Evolutionary conservation across 2,113 vertebrate species (phyloP), one percentile per base, ranked within the genome.

Genomic region (Limanda limanda): DNA sequence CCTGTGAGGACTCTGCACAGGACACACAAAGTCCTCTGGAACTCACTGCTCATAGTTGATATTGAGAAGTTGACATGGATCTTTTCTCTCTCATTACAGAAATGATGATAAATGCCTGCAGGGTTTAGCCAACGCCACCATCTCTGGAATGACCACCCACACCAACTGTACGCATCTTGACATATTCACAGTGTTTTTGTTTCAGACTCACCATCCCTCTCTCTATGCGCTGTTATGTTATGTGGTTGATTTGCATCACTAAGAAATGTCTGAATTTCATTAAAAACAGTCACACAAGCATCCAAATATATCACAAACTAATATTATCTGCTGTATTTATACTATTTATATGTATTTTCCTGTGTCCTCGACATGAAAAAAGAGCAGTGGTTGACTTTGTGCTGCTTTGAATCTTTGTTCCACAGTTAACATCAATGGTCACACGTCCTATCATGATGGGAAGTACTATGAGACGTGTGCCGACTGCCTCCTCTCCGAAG

Each of bases 391-490:
- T 3, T 1, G 6, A 45, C 18, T 25, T 15, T n/a, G 27, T 2
- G 12, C 25, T 21, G 15, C 8, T 40, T 27, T 48, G 4, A 23
- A 23, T 42, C 37, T 27, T n/a, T 79, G 51, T 77, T 59, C 47
- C 37, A 55, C 70, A 93, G 92, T 90, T 48, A 89, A 61, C 25
- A 93, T 93, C 73, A 87, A 92, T 3, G 91, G 91, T 61, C 91
- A 92, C 82, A 92, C 91, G 60, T 93, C 91, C 23, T 93, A 92
- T 62, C 92, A 93, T 9, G 92, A 92, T 25, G 92, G 91, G 20
- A 93, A 92, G 51, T 93, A 90, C 74, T 93, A 92, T 8, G 89
- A 91, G 76, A 90, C 91, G 3, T 93, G 92, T 21, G 11, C 75
- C 0, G 88, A 92, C 75, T 93, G 92, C 42, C 88, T 93, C 3